These are phyloP conservation scores for Crocodylus rhombifer DNA, from an alignment of 2,797 vertebrate genomes.

Conservation along the genomic window DNA sequence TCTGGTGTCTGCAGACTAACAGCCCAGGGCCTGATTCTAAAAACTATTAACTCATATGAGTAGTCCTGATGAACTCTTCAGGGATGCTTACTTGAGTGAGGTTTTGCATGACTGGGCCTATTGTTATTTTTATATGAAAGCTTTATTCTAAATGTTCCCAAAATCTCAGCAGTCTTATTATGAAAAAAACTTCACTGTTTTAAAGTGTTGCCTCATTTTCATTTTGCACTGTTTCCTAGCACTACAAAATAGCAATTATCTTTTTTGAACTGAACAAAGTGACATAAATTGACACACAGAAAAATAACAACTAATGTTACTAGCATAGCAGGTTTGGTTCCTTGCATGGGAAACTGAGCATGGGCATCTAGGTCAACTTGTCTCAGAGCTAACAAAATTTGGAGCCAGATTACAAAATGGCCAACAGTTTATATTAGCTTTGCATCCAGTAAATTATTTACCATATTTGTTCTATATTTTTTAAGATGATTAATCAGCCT, in stretches of 20 bases:
- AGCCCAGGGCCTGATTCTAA: neutral
- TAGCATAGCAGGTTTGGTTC: neutral
- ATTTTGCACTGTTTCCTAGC: neutral
- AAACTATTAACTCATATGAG: neutral
- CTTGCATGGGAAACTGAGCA: slow-evolving; percentile 11
- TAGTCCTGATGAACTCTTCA: neutral
- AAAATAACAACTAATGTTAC: slow-evolving; percentile 3
- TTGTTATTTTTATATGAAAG: slow-evolving; percentile 51
- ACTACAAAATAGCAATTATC: slow-evolving; percentile 19
- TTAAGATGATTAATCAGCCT: neutral
- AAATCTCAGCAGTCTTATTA: neutral
- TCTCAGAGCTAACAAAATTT: neutral
- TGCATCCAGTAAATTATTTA: neutral
- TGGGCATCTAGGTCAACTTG: neutral
- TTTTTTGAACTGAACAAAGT: slow-evolving; percentile 41
- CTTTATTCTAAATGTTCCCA: slow-evolving; percentile 46
- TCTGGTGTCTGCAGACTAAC: slow-evolving; percentile 41
- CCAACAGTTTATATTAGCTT: neutral
- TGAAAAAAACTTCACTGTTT: slow-evolving; percentile 20
- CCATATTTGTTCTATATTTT: neutral
- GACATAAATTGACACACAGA: neutral
- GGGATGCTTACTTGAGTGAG: neutral
- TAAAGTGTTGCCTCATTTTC: slow-evolving; percentile 2
- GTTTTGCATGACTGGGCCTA: neutral
- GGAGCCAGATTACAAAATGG: neutral